phyloP scores from a whole-genome alignment of 2,113 vertebrate species.

The Gallinago undulata region DNA sequence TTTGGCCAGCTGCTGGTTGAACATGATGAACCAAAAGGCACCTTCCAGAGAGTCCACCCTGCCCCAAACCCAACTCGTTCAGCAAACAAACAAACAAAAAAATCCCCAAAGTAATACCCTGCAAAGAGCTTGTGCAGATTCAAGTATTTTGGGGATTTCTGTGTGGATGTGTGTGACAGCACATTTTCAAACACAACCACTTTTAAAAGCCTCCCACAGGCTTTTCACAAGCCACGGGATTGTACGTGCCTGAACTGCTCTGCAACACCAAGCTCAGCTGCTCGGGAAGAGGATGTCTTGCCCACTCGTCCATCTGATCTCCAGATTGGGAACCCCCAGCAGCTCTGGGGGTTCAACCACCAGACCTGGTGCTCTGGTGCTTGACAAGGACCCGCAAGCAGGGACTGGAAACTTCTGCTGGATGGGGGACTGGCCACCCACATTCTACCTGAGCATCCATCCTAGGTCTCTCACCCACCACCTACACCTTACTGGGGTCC shows the following conservation, averaged over 20 bases:
- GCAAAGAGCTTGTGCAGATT: neutral
- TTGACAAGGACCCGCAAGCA: neutral
- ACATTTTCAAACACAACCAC: conserved; percentile 4
- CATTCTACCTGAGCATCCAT: fast-evolving
- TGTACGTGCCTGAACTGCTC: neutral
- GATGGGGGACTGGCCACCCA: neutral
- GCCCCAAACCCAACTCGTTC: neutral
- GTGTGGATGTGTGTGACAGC: conserved; percentile 41
- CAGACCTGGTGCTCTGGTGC: neutral
- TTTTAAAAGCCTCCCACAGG: conserved; percentile 37
- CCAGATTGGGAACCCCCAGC: too few relatives aligned
- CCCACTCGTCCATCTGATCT: neutral
- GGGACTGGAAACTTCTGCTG: neutral
- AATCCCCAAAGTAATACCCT: neutral
- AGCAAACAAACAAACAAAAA: neutral
- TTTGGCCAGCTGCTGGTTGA: neutral
- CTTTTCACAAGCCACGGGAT: neutral
- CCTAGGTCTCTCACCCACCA: neutral
- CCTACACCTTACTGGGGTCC: fast-evolving
- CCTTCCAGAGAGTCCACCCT: neutral
- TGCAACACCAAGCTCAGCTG: neutral
- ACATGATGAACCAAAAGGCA: neutral
- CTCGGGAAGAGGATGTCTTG: neutral
- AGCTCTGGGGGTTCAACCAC: too few relatives aligned
- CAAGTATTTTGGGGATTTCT: conserved; percentile 38